A percentile compares a stretch with the other conserved stretches of the same genome.
phyloP scores from a whole-genome alignment of 2,888 invertebrate species.

The Pseudococcus longispinus region DNA sequence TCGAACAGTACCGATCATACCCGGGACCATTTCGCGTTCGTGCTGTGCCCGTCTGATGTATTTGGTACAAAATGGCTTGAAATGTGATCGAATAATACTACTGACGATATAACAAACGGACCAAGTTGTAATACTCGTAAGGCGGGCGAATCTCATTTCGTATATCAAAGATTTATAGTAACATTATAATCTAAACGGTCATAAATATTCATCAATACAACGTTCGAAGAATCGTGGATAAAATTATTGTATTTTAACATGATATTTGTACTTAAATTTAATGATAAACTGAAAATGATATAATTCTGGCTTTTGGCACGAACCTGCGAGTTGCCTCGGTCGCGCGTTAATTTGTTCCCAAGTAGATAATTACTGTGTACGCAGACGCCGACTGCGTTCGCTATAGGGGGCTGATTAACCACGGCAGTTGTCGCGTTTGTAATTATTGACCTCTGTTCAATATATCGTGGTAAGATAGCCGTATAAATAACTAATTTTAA shows the following conservation, averaged over 20 bases:
- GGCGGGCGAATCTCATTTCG: neutral
- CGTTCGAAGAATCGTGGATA: constrained; percentile 14
- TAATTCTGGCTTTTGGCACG: constrained; percentile 44
- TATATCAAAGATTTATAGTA: constrained; percentile 20
- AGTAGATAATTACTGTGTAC: constrained; percentile 51
- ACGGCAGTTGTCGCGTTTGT: constrained; percentile 54
- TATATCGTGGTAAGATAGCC: neutral
- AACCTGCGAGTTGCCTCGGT: neutral
- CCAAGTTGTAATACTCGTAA: neutral
- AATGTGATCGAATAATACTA: constrained; percentile 41
- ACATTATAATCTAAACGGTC: constrained; percentile 33
- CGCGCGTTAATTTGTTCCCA: constrained; percentile 50
- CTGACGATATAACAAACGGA: neutral
- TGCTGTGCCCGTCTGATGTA: constrained; percentile 17
- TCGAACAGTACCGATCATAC: constrained; percentile 13
- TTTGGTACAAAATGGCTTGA: neutral
- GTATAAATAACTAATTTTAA: constrained; percentile 43
- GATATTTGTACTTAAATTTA: constrained; percentile 41
- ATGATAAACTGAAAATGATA: constrained; percentile 43
- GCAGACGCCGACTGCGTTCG: constrained; percentile 49
- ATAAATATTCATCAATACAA: constrained; percentile 52
- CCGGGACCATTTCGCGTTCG: neutral
- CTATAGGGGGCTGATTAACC: constrained; percentile 52
- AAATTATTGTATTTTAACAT: constrained; percentile 50
- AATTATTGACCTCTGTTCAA: constrained; percentile 40